Evolutionary conservation across 2,888 invertebrate species (phyloP), one percentile per base, ranked within the genome.

Genomic region (Macaria notata): DNA sequence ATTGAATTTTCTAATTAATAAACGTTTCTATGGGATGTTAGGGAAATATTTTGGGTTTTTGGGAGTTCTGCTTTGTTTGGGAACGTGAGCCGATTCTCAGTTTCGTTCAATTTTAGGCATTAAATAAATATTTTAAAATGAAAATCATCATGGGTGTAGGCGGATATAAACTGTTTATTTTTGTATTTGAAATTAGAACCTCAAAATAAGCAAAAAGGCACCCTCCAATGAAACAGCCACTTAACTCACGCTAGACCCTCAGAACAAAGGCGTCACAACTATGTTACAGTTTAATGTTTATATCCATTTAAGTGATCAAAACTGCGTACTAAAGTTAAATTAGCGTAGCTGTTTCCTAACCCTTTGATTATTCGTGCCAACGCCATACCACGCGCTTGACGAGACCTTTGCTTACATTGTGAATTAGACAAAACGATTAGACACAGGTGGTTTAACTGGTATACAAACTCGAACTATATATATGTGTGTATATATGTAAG

Each of bases 321-420:
- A 55, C 51, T 55, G 48, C 51, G 54, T 45, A 49, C 41, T 42
- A 54, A 59, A 59, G 59, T 59, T 65, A 56, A 62, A 65, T 65
- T 63, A 62, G 57, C 60, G 61, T 54, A 49, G 49, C 56, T 54
- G 62, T 57, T 56, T 59, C 56, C 51, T 58, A 63, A 63, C 63
- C 64, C 65, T 68, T 68, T 68, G 68, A 66, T 66, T 54, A 62
- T 62, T 50, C 64, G 59, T 68, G 64, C 60, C 64, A 64, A 50
- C 57, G 59, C 60, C 64, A 68, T 59, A 63, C 64, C 61, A 49
- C 53, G 46, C 49, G 54, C 53, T 63, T 68, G 67, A 64, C 65
- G 61, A 59, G 62, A 64, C 60, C 65, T 65, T 61, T 62, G 60
- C 60, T 49, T 50, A 59, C 54, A 54, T 54, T 59, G 59, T 54